Evolutionary conservation across 37 sponge, comb jelly and placozoan species (phyloP).

Genomic region (Ephydatia muelleri): DNA sequence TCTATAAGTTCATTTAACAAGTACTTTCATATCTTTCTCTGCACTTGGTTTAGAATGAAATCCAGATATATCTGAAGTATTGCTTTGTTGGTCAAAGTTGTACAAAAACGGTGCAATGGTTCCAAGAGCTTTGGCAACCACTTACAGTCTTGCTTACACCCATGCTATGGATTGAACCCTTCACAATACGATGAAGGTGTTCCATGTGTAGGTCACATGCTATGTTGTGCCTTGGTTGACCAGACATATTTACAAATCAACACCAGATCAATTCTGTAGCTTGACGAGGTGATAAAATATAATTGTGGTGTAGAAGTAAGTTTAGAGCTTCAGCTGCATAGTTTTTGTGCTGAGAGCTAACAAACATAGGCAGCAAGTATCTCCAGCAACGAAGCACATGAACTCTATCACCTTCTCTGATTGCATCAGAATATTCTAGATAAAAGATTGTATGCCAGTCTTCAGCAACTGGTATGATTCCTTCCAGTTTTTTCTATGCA

Average conservation of each 20-base stretch:
- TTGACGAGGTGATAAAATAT: background rate
- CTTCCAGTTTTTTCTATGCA: background rate
- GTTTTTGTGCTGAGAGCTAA: background rate
- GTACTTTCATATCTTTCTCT: constrained; percentile 13
- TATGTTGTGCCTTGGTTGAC: background rate
- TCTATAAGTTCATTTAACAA: background rate
- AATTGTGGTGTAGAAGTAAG: background rate
- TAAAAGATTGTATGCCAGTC: constrained; percentile 35
- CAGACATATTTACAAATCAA: constrained; percentile 11
- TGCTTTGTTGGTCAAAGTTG: too few relatives aligned
- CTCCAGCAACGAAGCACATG: constrained; percentile 11
- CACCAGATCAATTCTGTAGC: background rate
- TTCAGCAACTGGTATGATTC: constrained; percentile 25
- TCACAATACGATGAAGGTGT: background rate
- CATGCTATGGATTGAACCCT: background rate
- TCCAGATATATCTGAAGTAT: background rate
- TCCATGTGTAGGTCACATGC: constrained; percentile 30
- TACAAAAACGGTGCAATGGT: too few relatives aligned
- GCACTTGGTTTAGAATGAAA: constrained; percentile 5
- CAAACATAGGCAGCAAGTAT: constrained; percentile 16
- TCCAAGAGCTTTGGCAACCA: background rate
- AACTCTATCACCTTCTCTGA: constrained; percentile 23
- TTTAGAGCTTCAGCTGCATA: constrained; percentile 9
- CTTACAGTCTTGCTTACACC: background rate
- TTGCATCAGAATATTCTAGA: constrained; percentile 2